Base-by-base conservation (phyloP, 2,797 vertebrate genomes). In the Cryptoprocta ferox region DNA sequence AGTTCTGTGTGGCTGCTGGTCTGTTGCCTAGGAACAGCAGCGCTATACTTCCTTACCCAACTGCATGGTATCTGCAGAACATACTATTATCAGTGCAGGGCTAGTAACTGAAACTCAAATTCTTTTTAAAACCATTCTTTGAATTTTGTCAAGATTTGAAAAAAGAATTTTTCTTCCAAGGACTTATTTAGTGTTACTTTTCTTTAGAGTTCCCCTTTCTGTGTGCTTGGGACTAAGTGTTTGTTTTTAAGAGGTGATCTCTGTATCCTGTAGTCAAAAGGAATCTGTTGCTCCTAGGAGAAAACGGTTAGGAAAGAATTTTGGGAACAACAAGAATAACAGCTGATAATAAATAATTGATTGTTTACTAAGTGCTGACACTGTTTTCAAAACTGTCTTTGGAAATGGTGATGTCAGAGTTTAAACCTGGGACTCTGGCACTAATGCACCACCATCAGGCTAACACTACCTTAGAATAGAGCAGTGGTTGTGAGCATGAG, bases 1-100 rank as follows among this genome's bases (percentile, higher is more conserved):
- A 48, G 56, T 76, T 50, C 37, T 83, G 80, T 45, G 70, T 90
- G 70, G 56, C 68, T 45, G 70, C 63, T 56, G 14, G 16, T 86
- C 53, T 71, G 94, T 97, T 97, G 97, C 97, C 24, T 97, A 92
- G 97, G 26, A 96, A 96, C 79, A 48, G 71, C 0, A 5, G 48
- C 39, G 56, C 13, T 76, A 37, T 35, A 39, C 19, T 83, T 93
- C 80, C 30, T 65, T 48, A 6, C 15, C 75, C 32, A 88, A 37
- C 10, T 63, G n/a, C 45, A 82, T 37, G 12, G 35, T 53, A 59
- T 96, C 82, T 95, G 66, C 28, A 95, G 76, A 97, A 73, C 13
- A 30, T 28, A 32, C 50, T 82, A 35, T 93, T 90, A 48, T 37
- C n/a, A 78, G 45, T 14, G 7, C 39, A 63, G 92, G 66, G 45